Percentiles rank a stretch among this genome's conserved stretches.
Evolutionary conservation across 2,797 vertebrate species (phyloP).

Genomic region (Sebastes steindachneri): DNA sequence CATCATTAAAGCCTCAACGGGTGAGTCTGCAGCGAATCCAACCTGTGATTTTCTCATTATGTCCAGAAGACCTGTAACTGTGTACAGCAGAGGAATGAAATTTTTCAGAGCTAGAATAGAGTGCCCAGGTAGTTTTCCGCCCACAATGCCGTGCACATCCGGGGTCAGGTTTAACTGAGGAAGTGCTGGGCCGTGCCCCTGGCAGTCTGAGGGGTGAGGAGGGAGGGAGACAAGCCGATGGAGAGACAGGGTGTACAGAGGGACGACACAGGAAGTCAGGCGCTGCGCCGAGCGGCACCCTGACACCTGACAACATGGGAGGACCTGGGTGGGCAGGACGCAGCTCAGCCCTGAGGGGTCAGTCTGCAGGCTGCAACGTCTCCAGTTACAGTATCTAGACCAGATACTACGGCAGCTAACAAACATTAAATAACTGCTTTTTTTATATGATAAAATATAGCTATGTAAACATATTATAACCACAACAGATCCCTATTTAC

Average conservation of each 20-base stretch:
- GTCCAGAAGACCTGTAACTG: constrained; percentile 26
- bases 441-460: background rate
- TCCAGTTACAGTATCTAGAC: constrained; percentile 27
- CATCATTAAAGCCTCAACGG: constrained; percentile 6
- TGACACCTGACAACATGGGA: constrained; percentile 68
- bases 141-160: constrained; percentile 90
- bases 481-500: background rate
- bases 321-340: constrained; percentile 66
- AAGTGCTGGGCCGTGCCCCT: constrained; percentile 59
- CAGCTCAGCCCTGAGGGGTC: constrained; percentile 55
- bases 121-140: constrained; percentile 88
- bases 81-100: constrained; percentile 18
- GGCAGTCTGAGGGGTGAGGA: constrained; percentile 93
- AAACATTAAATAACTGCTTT: background rate
- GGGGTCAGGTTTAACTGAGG: constrained; percentile 69
- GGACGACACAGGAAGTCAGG: constrained; percentile 77
- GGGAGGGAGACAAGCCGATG: constrained; percentile 93
- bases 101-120: constrained; percentile 60
- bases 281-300: constrained; percentile 54
- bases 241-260: constrained; percentile 83
- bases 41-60: constrained; percentile 33
- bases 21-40: constrained; percentile 30
- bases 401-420: constrained; percentile 34
- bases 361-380: constrained; percentile 44
- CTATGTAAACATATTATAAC: background rate